Base-by-base conservation (phyloP, 2,888 invertebrate genomes). In the Oxyscelio sp. region DNA sequence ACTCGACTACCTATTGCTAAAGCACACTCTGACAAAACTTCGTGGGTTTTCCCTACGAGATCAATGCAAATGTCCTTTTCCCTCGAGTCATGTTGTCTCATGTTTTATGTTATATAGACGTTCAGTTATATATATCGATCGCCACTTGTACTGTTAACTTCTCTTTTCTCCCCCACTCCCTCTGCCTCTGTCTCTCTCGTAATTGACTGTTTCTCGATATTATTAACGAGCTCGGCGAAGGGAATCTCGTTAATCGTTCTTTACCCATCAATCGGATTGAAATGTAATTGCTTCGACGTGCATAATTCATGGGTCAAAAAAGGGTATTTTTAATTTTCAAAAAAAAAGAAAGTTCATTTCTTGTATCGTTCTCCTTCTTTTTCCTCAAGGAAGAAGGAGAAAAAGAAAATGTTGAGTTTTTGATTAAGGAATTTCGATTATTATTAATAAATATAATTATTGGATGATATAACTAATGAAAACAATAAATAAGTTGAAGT, bases 191-290 rank as follows among this genome's bases (percentile, higher is more conserved):
- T n/a, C 48, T 21, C 34, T 48, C 24, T 8, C 11, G 24, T 59
- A 71, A 71, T 71, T 59, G 71, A 59, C 71, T 59, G 50, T 71
- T 71, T 71, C 71, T 70, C 70, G 58, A 58, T 58, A 70, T 58
- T 70, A 58, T 70, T 58, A 70, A 70, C 70, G 70, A 70, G 54
- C 45, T 34, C 22, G 58, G 21, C 58, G 34, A 70, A 15, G 58
- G 22, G 22, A 70, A 70, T 58, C 70, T 58, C 34, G 70, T 70
- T 70, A 70, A 70, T 54, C 34, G 56, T 58, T 70, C 58, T 70
- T 48, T 58, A 34, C 58, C 21, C 48, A 48, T 70, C 70, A 70
- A 58, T 68, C 27, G 19, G 54, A 68, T 66, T 68, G 54, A 15
- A 21, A 43, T 6, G 43, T 68, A 68, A 68, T 70, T 70, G 70